phyloP scores from a whole-genome alignment of 2,797 vertebrate species.

The Morelia viridis region DNA sequence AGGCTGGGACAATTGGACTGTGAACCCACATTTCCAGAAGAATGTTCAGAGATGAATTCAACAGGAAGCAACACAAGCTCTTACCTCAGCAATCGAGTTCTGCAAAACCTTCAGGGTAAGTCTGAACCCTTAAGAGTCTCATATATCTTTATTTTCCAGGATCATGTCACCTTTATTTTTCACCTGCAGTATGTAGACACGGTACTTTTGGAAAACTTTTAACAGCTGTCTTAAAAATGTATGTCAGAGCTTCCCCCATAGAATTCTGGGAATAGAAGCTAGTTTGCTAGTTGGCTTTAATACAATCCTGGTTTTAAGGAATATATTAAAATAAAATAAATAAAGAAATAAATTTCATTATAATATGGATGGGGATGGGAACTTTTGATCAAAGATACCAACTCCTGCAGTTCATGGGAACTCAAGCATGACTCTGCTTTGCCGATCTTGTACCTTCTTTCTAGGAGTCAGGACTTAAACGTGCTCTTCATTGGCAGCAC shows the following conservation, averaged over 20 bases:
- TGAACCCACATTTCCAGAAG: conserved; percentile 51
- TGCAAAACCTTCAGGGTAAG: conserved; percentile 87
- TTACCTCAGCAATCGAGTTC: conserved; percentile 83
- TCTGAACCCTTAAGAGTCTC: conserved; percentile 26
- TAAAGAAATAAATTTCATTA: neutral
- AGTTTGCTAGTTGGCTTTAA: neutral
- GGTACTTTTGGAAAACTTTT: neutral
- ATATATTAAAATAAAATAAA: neutral
- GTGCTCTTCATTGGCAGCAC: neutral
- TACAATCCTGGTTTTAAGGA: neutral
- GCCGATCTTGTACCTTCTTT: neutral
- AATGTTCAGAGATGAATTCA: conserved; percentile 58
- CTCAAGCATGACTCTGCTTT: neutral
- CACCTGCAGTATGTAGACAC: neutral
- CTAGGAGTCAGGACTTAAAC: neutral
- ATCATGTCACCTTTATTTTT: neutral
- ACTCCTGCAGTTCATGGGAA: neutral
- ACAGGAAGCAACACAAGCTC: conserved; percentile 66
- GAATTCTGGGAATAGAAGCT: neutral
- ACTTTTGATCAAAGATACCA: neutral
- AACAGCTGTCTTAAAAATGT: neutral
- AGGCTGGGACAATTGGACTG: conserved; percentile 71
- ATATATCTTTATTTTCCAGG: neutral
- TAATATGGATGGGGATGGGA: neutral
- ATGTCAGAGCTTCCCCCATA: neutral